A percentile compares a stretch with the other conserved stretches of the same genome.
Conservation (phyloP, 1,140 invertebrate genomes). For the Drosophila subobscura region DNA sequence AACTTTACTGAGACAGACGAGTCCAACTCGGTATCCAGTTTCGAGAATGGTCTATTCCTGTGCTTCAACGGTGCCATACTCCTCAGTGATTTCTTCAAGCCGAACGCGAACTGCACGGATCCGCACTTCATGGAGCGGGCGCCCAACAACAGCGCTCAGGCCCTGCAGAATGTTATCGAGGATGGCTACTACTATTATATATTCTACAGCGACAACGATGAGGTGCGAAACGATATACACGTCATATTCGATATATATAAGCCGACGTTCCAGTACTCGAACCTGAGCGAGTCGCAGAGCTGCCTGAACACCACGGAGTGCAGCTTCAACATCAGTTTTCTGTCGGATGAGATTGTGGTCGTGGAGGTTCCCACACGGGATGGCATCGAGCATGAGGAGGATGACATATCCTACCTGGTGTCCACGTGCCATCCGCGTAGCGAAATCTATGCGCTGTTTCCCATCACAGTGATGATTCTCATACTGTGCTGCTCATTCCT, state of each 20-base stretch:
- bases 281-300: slow-evolving; percentile 86
- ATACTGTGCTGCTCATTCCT: slow-evolving; percentile 91
- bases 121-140: slow-evolving; percentile 87
- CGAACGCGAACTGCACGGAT: slow-evolving; percentile 87
- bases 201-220: slow-evolving; percentile 93
- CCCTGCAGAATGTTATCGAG: slow-evolving; percentile 87
- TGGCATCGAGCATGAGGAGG: slow-evolving; percentile 89
- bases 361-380: slow-evolving; percentile 92
- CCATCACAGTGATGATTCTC: slow-evolving; percentile 89
- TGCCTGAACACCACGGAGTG: slow-evolving; percentile 91
- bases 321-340: slow-evolving; percentile 87
- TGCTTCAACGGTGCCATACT: slow-evolving; percentile 90
- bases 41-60: slow-evolving; percentile 89
- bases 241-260: slow-evolving; percentile 93
- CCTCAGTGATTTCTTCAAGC: slow-evolving; percentile 88
- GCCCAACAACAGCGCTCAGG: slow-evolving; percentile 86
- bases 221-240: slow-evolving; percentile 90
- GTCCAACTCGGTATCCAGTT: slow-evolving; percentile 89
- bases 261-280: slow-evolving; percentile 90
- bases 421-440: slow-evolving; percentile 91
- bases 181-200: slow-evolving; percentile 94
- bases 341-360: slow-evolving; percentile 90
- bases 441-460: slow-evolving; percentile 90
- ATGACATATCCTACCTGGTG: slow-evolving; percentile 88
- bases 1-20: slow-evolving; percentile 85